phyloP scores from a whole-genome alignment of 2,888 invertebrate species.

The Cepaea hortensis region DNA sequence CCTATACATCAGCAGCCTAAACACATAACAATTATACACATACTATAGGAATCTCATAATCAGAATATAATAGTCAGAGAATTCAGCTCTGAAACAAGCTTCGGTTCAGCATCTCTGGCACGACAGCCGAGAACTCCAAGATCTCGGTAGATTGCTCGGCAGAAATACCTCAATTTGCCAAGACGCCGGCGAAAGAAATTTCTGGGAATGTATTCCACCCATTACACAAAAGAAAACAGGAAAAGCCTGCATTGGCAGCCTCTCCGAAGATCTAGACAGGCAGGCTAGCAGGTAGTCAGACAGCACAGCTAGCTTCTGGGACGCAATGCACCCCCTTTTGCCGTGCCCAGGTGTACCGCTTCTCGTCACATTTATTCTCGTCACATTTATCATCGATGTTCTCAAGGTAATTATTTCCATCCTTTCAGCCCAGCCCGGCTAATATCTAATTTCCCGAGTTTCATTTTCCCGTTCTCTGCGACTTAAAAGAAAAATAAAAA shows the following conservation, averaged over 20 bases:
- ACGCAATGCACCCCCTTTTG: neutral
- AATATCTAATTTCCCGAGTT: conserved; percentile 32
- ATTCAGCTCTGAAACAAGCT: too few species aligned
- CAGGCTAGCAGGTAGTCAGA: neutral
- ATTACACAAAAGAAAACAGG: conserved; percentile 16
- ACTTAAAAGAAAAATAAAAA: neutral
- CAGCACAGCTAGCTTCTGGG: neutral
- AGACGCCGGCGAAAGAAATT: neutral
- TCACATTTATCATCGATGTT: conserved; percentile 36
- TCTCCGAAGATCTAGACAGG: neutral
- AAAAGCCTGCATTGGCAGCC: neutral
- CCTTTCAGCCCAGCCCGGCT: neutral
- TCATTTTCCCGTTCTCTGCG: conserved; percentile 21
- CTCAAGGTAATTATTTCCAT: conserved; percentile 10
- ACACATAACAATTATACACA: too few species aligned
- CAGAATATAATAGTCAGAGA: too few species aligned
- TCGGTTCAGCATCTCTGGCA: neutral
- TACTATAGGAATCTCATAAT: too few species aligned
- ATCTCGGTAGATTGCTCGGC: neutral
- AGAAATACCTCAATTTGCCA: neutral
- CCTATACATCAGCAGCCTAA: too few species aligned
- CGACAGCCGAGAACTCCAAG: neutral
- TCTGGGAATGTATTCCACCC: neutral
- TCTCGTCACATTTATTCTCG: conserved; percentile 22
- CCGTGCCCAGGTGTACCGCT: conserved; percentile 24